Conservation (phyloP, 2,797 vertebrate species). For the Chiloscyllium punctatum region DNA sequence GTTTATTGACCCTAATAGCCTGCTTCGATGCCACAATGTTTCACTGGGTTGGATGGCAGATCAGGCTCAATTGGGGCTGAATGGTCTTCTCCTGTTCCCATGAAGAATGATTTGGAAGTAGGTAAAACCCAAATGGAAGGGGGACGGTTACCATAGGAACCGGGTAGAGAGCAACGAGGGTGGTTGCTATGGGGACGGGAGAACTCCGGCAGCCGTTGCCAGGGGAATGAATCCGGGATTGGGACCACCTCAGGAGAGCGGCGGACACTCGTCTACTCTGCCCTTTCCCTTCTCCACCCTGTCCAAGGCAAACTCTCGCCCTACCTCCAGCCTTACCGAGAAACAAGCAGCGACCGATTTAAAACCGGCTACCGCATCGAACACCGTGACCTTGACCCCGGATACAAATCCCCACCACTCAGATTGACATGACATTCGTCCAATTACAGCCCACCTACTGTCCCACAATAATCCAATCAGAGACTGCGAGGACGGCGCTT, state of each 20-base stretch:
- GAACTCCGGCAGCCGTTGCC: background rate
- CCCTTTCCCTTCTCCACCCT: no score
- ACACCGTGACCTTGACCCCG: background rate
- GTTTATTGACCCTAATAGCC: background rate
- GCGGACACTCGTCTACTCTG: no score
- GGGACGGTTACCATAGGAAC: background rate
- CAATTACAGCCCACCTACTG: background rate
- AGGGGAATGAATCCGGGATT: background rate
- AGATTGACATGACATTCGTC: background rate
- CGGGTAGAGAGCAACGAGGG: no score
- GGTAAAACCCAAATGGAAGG: background rate
- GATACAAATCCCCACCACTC: background rate
- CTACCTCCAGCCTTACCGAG: background rate
- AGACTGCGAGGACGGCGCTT: background rate
- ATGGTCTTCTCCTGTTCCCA: background rate
- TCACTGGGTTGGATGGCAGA: no score
- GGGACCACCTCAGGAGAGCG: no score
- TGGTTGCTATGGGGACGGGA: background rate
- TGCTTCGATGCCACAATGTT: no score
- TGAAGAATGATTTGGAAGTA: background rate
- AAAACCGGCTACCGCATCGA: background rate
- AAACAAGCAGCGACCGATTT: no score
- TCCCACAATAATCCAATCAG: background rate
- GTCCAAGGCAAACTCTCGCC: background rate
- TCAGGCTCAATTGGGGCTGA: no score